phyloP scores from a whole-genome alignment of 2,888 invertebrate genomes.

The Mesorhabditis sp. region DNA sequence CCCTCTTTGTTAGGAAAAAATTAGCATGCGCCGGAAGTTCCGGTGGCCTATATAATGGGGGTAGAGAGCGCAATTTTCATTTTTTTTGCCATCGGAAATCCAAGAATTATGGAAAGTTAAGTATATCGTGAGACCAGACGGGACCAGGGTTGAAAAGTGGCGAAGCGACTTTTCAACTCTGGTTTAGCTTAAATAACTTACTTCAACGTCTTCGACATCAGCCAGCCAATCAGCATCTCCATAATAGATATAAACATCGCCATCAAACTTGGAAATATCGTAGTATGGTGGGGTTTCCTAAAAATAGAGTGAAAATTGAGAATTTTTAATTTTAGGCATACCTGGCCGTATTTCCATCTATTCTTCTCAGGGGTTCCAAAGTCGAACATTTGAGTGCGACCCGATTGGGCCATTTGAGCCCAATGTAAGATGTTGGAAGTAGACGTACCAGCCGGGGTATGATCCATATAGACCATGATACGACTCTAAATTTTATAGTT shows the following conservation, averaged over 20 bases:
- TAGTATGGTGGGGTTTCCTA: neutral
- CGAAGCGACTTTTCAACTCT: too few species aligned
- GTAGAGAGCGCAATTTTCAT: too few species aligned
- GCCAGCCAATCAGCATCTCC: slow-evolving; percentile 2
- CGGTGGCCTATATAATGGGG: too few species aligned
- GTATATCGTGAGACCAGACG: too few species aligned
- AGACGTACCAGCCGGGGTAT: slow-evolving; percentile 11
- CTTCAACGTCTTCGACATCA: neutral
- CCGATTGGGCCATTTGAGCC: slow-evolving; percentile 11
- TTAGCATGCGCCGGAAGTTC: too few species aligned
- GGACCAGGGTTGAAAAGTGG: too few species aligned
- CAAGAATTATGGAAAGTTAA: too few species aligned
- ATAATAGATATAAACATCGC: neutral
- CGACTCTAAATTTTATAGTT: slow-evolving; percentile 5
- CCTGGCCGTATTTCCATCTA: slow-evolving; percentile 11
- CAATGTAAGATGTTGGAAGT: slow-evolving; percentile 12
- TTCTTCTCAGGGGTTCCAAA: slow-evolving; percentile 11
- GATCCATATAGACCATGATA: slow-evolving; percentile 1
- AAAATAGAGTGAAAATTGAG: neutral
- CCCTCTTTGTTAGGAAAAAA: too few species aligned
- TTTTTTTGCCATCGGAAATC: too few species aligned
- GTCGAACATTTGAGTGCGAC: slow-evolving; percentile 16
- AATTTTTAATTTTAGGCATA: neutral
- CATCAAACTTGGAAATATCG: neutral
- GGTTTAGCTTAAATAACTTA: neutral